These are phyloP conservation scores for Andricus quercusramuli DNA, from an alignment of 2,888 invertebrate genomes.

Conservation along the genomic window DNA sequence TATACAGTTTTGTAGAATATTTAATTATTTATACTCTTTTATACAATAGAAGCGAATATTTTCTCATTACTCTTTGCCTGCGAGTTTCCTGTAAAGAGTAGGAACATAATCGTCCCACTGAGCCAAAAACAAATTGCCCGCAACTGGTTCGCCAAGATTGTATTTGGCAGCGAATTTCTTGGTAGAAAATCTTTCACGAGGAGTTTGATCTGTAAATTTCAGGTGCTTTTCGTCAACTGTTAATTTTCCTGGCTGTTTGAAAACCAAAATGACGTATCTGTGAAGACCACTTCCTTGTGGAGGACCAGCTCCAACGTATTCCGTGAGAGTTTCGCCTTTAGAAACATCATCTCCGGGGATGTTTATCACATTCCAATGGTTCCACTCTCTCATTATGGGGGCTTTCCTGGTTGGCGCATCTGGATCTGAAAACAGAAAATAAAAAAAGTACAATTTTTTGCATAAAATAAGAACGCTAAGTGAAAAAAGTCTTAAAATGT, in stretches of 20 bases:
- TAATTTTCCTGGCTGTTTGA: constrained; percentile 84
- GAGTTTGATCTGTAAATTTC: constrained; percentile 80
- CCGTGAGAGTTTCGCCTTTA: constrained; percentile 87
- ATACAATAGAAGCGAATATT: neutral
- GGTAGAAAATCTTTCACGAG: constrained; percentile 84
- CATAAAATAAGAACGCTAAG: too few species aligned
- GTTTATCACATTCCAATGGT: constrained; percentile 94
- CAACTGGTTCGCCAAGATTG: constrained; percentile 88
- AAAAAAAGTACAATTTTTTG: neutral
- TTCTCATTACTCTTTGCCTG: neutral
- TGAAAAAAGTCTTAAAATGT: too few species aligned
- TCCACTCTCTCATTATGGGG: constrained; percentile 91
- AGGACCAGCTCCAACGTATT: constrained; percentile 92
- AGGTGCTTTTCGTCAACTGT: constrained; percentile 81
- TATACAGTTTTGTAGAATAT: neutral
- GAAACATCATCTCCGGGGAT: constrained; percentile 87
- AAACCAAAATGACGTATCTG: constrained; percentile 89
- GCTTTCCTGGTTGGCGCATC: constrained; percentile 92
- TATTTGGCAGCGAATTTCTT: constrained; percentile 90
- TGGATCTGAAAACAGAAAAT: constrained; percentile 83
- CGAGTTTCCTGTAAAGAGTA: constrained; percentile 66
- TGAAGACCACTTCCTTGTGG: constrained; percentile 88
- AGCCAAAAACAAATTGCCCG: constrained; percentile 93
- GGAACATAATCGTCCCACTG: constrained; percentile 95
- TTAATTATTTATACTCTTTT: neutral